Evolutionary conservation across 2,113 vertebrate genomes (phyloP), one percentile per base, ranked within the genome.

Genomic region (Rhinolophus ferrumequinum): DNA sequence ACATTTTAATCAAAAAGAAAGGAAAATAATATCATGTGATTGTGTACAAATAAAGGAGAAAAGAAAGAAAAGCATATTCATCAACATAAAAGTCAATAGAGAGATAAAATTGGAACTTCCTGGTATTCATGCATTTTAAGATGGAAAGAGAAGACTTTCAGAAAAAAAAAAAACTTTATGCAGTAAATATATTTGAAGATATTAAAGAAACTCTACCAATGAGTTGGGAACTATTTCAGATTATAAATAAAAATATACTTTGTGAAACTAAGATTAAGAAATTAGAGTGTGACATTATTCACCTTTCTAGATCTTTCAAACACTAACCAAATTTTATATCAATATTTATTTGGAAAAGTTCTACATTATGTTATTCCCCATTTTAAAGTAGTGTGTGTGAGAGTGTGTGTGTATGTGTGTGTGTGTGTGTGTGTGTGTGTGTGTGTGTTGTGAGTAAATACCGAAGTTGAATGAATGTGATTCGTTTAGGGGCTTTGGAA

Each of bases 1-100:
- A 97, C 94, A 97, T 97, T 98, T 98, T 98, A 98, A 98, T 98
- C 98, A 98, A 98, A 98, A 98, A 96, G 82, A 97, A 97, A 98
- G 96, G 96, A 98, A 98, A 98, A 98, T 91, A 98, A 97, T 96
- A 97, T 97, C 97, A 92, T 95, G 96, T 98, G 97, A 98, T 50
- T 50, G 98, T 98, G 82, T 87, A 97, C 98, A 98, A 98, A 98
- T 98, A 98, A 98, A 98, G 91, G 92, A 98, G 97, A 97, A 98
- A 98, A 98, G 97, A 98, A 98, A 98, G 95, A 98, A 98, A 98
- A 98, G 92, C 92, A 97, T 98, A 97, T 98, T 98, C 97, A 97
- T 98, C 97, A 98, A 98, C 96, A 97, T 98, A 89, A 97, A 98
- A 98, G 97, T 98, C 97, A 97, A 98, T 98, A 97, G 88, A 95